A percentile compares a stretch with the other conserved stretches of the same genome.
Evolutionary conservation across 35 echinoderm and acorn worm species (phyloP).

Genomic region (Antedon bifida): DNA sequence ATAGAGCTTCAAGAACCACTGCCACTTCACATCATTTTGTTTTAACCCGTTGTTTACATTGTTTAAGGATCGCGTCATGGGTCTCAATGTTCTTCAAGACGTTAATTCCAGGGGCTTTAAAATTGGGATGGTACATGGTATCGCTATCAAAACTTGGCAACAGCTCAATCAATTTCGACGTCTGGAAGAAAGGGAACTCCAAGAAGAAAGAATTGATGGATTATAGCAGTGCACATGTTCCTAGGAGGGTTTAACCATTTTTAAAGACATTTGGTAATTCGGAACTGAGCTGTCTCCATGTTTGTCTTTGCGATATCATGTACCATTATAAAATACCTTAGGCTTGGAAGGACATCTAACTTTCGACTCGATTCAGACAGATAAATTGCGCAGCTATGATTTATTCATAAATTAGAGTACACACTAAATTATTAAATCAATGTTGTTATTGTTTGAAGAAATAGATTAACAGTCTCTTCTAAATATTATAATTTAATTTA

Average conservation of each 20-base stretch:
- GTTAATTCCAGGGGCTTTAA: neutral
- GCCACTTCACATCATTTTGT: neutral
- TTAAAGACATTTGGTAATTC: neutral
- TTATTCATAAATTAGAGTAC: too few relatives aligned
- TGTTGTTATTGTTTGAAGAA: too few relatives aligned
- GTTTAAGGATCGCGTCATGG: neutral
- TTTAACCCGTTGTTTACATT: neutral
- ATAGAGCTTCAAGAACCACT: neutral
- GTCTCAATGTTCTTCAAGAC: neutral
- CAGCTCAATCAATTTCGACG: neutral
- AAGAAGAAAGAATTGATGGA: neutral
- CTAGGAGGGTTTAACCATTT: neutral
- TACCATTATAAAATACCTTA: neutral
- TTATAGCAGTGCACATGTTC: neutral
- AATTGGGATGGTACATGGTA: neutral
- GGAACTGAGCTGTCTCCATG: neutral
- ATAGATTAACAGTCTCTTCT: too few relatives aligned
- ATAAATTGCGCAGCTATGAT: too few relatives aligned
- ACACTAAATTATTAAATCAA: too few relatives aligned
- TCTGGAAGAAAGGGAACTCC: neutral
- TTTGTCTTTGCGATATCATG: neutral
- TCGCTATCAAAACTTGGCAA: neutral
- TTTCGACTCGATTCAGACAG: too few relatives aligned
- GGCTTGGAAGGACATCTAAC: neutral
- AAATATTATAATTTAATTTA: too few relatives aligned